Conservation (phyloP, 2,888 invertebrate species). For the Heteromyza rotundicornis region DNA sequence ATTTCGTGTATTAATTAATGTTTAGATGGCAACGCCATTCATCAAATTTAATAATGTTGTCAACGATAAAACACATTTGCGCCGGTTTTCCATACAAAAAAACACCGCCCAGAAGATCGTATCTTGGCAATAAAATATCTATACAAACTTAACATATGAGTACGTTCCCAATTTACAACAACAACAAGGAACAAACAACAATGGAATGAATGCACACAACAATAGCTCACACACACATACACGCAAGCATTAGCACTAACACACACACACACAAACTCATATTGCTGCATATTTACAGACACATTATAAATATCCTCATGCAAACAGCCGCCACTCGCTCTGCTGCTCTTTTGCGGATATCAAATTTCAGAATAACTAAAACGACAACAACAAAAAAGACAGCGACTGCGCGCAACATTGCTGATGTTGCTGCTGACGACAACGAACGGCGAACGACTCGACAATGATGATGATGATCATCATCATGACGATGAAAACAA, state of each 20-base stretch:
- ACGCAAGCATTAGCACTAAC: not conserved
- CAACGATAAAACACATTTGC: no score
- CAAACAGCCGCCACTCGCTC: slow-evolving; percentile 1
- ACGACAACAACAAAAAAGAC: slow-evolving; percentile 20
- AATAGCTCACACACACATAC: slow-evolving; percentile 5
- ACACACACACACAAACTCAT: not conserved
- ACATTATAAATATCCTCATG: slow-evolving; percentile 13
- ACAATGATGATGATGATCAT: slow-evolving; percentile 7
- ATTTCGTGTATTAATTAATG: no score
- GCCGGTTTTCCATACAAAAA: no score
- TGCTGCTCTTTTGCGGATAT: slow-evolving; percentile 21
- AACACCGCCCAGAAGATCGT: no score
- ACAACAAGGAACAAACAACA: not conserved
- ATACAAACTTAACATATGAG: not conserved
- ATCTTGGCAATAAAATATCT: slow-evolving; percentile 6
- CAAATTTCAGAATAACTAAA: slow-evolving; percentile 27
- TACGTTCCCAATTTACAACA: not conserved
- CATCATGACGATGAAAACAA: slow-evolving; percentile 21
- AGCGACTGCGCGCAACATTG: not conserved
- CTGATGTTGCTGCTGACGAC: slow-evolving; percentile 8
- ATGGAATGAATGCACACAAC: slow-evolving; percentile 1
- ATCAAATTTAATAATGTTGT: no score
- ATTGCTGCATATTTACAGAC: slow-evolving; percentile 8
- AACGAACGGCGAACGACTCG: no score
- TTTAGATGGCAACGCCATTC: no score